Percentiles rank a stretch among this genome's conserved stretches.
Evolutionary conservation across 2,888 invertebrate species (phyloP).

Genomic region (Campopleginae sp.): DNA sequence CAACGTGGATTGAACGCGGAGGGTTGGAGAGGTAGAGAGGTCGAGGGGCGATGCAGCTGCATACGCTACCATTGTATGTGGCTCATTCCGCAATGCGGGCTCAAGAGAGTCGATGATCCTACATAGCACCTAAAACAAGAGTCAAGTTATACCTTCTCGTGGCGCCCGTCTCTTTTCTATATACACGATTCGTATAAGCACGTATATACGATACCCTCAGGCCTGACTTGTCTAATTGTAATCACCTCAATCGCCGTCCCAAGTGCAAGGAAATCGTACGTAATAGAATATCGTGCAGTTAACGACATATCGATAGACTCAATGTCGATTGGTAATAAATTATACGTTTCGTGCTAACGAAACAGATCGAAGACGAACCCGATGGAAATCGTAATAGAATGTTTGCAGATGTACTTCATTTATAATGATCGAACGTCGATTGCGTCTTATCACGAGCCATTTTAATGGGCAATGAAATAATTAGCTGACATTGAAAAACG

Average conservation of each 20-base stretch:
- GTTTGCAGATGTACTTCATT: neutral
- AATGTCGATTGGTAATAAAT: neutral
- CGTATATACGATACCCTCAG: conserved; percentile 28
- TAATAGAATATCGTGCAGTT: neutral
- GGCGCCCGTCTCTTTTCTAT: conserved; percentile 34
- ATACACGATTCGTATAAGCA: conserved; percentile 34
- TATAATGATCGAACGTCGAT: neutral
- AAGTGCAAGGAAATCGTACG: conserved; percentile 4
- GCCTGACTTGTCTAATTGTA: conserved; percentile 22
- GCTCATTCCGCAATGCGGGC: conserved; percentile 80
- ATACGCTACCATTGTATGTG: conserved; percentile 73
- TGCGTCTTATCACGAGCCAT: neutral
- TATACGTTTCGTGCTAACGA: neutral
- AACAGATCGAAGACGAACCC: neutral
- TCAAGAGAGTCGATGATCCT: conserved; percentile 69
- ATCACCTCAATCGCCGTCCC: conserved; percentile 13
- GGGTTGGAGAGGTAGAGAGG: neutral
- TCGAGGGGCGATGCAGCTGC: conserved; percentile 77
- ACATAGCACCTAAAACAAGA: conserved; percentile 58
- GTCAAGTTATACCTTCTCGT: conserved; percentile 47
- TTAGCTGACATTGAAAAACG: neutral
- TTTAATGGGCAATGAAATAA: neutral
- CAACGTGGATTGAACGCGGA: conserved; percentile 43
- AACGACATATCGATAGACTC: neutral
- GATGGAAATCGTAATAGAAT: neutral